Percentiles rank a stretch among this genome's conserved stretches.
phyloP scores from a whole-genome alignment of 2,888 invertebrate genomes.

The Nymphalis polychloros region DNA sequence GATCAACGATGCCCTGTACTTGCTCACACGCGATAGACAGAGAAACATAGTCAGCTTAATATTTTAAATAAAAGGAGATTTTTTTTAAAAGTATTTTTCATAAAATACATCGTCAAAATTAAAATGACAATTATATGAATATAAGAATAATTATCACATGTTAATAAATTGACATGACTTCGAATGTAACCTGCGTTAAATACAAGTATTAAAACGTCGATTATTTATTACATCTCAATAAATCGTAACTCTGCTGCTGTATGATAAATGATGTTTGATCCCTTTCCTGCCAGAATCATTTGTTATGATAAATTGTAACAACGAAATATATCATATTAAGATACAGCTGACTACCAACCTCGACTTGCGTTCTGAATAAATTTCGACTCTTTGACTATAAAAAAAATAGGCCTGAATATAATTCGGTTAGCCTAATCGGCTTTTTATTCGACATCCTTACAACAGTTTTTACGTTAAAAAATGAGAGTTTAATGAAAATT shows the following conservation, averaged over 20 bases:
- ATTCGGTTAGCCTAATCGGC: too few species aligned
- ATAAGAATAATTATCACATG: background rate
- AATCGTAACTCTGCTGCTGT: slow-evolving; percentile 31
- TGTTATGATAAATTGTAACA: slow-evolving; percentile 62
- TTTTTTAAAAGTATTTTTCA: too few species aligned
- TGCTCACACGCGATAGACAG: too few species aligned
- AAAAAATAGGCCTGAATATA: too few species aligned
- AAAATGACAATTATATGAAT: too few species aligned
- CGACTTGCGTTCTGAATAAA: slow-evolving; percentile 13
- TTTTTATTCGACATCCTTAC: too few species aligned
- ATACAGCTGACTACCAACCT: slow-evolving; percentile 11
- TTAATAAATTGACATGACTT: background rate
- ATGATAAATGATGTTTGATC: slow-evolving; percentile 45
- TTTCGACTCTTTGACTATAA: background rate
- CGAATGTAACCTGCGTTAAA: slow-evolving; percentile 7
- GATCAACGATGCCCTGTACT: too few species aligned
- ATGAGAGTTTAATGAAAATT: too few species aligned
- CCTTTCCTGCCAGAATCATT: slow-evolving; percentile 54
- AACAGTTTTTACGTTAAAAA: too few species aligned
- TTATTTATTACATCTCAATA: slow-evolving; percentile 36
- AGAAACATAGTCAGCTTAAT: too few species aligned
- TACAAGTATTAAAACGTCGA: slow-evolving; percentile 20
- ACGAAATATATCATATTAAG: slow-evolving; percentile 46
- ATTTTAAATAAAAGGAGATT: too few species aligned
- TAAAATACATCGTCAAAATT: too few species aligned